Conservation (phyloP, 1,140 invertebrate species). For the Arion vulgaris region DNA sequence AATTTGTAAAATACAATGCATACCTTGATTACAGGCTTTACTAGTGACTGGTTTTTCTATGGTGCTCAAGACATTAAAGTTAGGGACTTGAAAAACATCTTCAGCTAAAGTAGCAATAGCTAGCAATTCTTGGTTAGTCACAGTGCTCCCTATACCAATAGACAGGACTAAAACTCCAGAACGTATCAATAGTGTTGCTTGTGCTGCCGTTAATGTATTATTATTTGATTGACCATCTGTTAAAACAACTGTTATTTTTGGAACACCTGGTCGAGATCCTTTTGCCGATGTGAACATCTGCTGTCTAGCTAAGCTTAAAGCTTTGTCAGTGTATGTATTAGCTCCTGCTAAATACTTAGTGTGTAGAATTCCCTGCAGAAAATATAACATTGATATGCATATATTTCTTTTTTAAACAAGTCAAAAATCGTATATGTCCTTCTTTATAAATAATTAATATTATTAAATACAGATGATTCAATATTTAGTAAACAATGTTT, state of each 20-base stretch:
- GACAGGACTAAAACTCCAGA: background rate
- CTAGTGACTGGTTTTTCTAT: background rate
- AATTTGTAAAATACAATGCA: background rate
- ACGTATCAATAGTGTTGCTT: background rate
- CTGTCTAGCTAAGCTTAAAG: slow-evolving; percentile 1
- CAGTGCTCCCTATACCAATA: background rate
- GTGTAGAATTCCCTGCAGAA: background rate
- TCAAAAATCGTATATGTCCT: too few relatives aligned
- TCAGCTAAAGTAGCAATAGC: background rate
- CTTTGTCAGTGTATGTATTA: slow-evolving; percentile 21
- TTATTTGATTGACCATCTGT: slow-evolving; percentile 1
- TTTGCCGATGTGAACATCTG: background rate
- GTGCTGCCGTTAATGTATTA: background rate
- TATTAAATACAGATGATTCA: too few relatives aligned
- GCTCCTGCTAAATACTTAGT: background rate
- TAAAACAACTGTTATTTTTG: background rate
- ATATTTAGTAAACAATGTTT: too few relatives aligned
- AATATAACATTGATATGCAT: background rate
- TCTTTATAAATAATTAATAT: too few relatives aligned
- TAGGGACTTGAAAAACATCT: background rate
- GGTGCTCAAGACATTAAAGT: slow-evolving; percentile 2
- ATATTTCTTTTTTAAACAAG: too few relatives aligned
- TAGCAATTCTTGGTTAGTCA: background rate
- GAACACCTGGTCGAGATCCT: slow-evolving; percentile 3
- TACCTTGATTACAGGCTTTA: background rate